Conservation (phyloP, 2,113 vertebrate genomes). For the Hoplias malabaricus region DNA sequence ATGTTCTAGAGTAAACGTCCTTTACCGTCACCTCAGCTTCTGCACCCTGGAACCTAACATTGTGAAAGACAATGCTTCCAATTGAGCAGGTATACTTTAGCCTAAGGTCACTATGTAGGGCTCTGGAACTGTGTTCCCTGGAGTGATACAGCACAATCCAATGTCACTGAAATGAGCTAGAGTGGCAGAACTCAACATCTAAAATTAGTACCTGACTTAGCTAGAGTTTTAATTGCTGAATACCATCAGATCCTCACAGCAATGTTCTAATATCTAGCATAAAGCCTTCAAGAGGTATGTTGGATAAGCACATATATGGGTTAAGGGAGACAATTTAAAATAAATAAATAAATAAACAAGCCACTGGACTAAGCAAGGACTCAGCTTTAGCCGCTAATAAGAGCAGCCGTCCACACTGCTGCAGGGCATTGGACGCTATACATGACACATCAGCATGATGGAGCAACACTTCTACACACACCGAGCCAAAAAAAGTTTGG, state of each 20-base stretch:
- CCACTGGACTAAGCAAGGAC: neutral
- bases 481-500: neutral
- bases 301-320: neutral
- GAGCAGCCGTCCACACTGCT: neutral
- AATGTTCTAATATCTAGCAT: neutral
- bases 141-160: no score
- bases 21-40: no score
- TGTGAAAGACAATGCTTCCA: no score
- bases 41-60: no score
- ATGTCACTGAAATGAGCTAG: no score
- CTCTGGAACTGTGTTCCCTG: no score
- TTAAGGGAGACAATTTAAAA: neutral
- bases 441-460: neutral
- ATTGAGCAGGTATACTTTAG: no score
- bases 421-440: conserved; percentile 1
- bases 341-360: no score
- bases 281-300: neutral
- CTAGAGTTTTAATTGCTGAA: neutral
- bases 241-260: no score
- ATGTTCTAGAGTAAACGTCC: neutral
- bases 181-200: no score
- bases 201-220: no score
- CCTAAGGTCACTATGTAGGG: no score
- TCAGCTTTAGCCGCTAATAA: conserved; percentile 34
- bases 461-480: neutral